Percentiles rank a stretch among this genome's conserved stretches.
Evolutionary conservation across 2,113 vertebrate genomes (phyloP).

Genomic region (Raja brachyura): DNA sequence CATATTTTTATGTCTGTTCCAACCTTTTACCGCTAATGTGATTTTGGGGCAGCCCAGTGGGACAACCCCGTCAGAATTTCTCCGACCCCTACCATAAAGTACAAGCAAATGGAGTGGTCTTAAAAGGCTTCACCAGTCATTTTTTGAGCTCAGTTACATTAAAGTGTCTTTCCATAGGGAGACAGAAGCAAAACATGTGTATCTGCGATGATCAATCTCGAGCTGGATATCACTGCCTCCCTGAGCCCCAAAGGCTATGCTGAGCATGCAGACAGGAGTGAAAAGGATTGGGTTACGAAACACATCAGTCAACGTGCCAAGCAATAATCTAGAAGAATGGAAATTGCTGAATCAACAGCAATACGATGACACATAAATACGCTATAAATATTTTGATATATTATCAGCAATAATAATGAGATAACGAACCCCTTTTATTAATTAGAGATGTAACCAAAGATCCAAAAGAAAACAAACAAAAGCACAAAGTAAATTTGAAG

Average conservation of each 20-base stretch:
- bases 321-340: neutral
- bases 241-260: neutral
- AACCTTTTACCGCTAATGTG: neutral
- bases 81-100: neutral
- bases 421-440: neutral
- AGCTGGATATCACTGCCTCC: neutral
- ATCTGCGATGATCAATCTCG: neutral
- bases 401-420: neutral
- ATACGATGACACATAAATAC: neutral
- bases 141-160: neutral
- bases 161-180: neutral
- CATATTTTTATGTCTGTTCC: neutral
- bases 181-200: neutral
- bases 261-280: neutral
- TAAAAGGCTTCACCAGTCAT: neutral
- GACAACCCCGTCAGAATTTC: neutral
- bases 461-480: neutral
- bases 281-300: neutral
- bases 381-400: conserved; percentile 2
- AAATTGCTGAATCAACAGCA: neutral
- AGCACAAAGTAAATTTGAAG: neutral
- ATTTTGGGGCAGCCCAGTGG: neutral
- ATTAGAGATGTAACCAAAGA: neutral
- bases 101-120: neutral
- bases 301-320: neutral